phyloP scores from a whole-genome alignment of 1,140 invertebrate species.

The Agraylea sexmaculata region DNA sequence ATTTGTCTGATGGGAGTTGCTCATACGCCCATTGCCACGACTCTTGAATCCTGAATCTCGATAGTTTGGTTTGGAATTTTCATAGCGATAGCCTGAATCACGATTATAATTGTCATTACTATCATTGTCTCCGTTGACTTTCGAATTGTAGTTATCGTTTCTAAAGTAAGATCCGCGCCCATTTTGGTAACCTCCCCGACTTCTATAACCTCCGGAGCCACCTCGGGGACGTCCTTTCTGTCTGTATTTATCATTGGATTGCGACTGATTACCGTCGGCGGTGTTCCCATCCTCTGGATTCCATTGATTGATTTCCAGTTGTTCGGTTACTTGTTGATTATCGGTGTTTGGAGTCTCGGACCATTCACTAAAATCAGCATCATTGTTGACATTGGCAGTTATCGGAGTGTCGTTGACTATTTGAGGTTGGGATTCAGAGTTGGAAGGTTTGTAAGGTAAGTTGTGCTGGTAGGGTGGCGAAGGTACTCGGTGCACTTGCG shows the following conservation, averaged over 20 bases:
- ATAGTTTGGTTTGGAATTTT: slow-evolving; percentile 24
- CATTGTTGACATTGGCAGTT: slow-evolving; percentile 7
- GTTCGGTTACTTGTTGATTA: slow-evolving; percentile 9
- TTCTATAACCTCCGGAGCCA: slow-evolving; percentile 7
- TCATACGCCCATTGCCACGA: slow-evolving; percentile 25
- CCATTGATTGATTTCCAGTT: slow-evolving; percentile 19
- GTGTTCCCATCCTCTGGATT: slow-evolving; percentile 8
- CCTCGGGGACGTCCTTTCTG: slow-evolving; percentile 15
- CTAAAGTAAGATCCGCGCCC: slow-evolving; percentile 16
- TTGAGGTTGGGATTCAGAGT: slow-evolving; percentile 1
- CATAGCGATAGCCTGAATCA: slow-evolving; percentile 25
- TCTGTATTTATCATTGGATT: slow-evolving; percentile 16
- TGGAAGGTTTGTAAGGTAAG: slow-evolving; percentile 12
- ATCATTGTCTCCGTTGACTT: slow-evolving; percentile 18
- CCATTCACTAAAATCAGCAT: slow-evolving; percentile 8
- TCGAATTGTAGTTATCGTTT: slow-evolving; percentile 17
- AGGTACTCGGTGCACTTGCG: slow-evolving; percentile 17
- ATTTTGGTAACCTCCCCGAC: slow-evolving; percentile 18
- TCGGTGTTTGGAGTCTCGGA: no score
- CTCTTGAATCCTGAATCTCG: slow-evolving; percentile 33
- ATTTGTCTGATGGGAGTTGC: slow-evolving; percentile 12
- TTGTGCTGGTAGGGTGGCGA: slow-evolving; percentile 20
- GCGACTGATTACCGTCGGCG: slow-evolving; percentile 3
- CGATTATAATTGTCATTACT: slow-evolving; percentile 34
- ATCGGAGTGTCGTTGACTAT: slow-evolving; percentile 2